phyloP scores from a whole-genome alignment of 2,113 vertebrate species.

The Microcebus lehilahytsara region DNA sequence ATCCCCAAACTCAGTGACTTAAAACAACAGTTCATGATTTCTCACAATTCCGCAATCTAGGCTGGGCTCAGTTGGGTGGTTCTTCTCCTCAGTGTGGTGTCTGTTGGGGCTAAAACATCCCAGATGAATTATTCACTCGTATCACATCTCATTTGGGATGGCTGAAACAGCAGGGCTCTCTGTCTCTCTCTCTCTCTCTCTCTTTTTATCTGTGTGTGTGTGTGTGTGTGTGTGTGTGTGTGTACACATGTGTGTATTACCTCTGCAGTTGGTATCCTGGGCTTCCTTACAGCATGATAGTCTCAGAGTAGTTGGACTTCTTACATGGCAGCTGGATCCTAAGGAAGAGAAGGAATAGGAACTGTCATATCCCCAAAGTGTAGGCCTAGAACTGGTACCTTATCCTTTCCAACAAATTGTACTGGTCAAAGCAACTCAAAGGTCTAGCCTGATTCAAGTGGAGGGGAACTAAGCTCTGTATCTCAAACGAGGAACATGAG shows the following conservation, averaged over 20 bases:
- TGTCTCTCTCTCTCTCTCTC: not conserved
- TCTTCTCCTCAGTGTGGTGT: not conserved
- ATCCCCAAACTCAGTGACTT: not conserved
- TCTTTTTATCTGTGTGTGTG: no score
- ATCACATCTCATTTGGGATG: not conserved
- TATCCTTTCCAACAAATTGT: not conserved
- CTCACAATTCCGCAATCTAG: not conserved
- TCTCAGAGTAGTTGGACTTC: not conserved
- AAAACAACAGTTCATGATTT: not conserved
- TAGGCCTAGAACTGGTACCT: not conserved
- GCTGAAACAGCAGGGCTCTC: not conserved
- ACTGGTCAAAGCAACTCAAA: not conserved
- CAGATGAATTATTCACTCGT: not conserved
- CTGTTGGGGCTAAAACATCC: not conserved
- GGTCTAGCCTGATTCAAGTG: not conserved
- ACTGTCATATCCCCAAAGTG: not conserved
- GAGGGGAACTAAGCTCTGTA: not conserved
- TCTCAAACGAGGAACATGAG: not conserved
- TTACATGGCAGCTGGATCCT: not conserved
- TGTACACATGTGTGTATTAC: rapidly evolving
- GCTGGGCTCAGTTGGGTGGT: not conserved
- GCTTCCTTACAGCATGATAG: not conserved
- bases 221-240: not conserved
- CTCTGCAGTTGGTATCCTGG: not conserved
- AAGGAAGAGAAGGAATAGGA: not conserved